Conservation (phyloP, 2,888 invertebrate species). For the Carpatolechia fugitivella region DNA sequence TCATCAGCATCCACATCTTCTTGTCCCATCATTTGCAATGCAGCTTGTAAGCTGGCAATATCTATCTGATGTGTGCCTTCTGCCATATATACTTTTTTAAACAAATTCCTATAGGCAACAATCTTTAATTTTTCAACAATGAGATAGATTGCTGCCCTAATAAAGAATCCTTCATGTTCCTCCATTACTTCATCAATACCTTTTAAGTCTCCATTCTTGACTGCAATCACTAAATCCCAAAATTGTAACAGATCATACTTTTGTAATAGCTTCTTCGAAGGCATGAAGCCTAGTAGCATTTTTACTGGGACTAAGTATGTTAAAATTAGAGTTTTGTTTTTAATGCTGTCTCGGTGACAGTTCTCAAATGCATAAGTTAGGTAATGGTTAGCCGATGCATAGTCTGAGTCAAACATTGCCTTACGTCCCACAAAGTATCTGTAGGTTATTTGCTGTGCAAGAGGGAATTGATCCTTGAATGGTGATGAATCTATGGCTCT, state of each 20-base stretch:
- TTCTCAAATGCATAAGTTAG: constrained; percentile 95
- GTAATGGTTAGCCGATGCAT: constrained; percentile 94
- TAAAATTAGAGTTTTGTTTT: constrained; percentile 94
- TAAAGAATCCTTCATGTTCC: constrained; percentile 94
- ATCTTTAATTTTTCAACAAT: constrained; percentile 98
- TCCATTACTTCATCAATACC: constrained; percentile 91
- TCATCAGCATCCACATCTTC: constrained; percentile 95
- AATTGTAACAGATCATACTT: constrained; percentile 96
- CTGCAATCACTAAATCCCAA: constrained; percentile 91
- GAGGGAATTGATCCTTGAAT: constrained; percentile 92
- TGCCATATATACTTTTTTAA: constrained; percentile 91
- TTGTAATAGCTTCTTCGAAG: constrained; percentile 87
- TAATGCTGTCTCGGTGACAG: constrained; percentile 88
- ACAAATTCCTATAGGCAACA: constrained; percentile 96
- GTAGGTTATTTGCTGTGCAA: constrained; percentile 97
- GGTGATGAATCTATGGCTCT: constrained; percentile 96
- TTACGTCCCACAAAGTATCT: constrained; percentile 98
- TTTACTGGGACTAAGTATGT: constrained; percentile 98
- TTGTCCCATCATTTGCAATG: constrained; percentile 88
- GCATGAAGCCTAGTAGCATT: constrained; percentile 97
- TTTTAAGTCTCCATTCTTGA: constrained; percentile 93
- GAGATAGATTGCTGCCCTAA: constrained; percentile 97
- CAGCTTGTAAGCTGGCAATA: constrained; percentile 89
- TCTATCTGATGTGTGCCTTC: constrained; percentile 93
- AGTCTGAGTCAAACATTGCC: constrained; percentile 99